A percentile compares a stretch with the other conserved stretches of the same genome.
These are phyloP conservation scores for Calliscelio sp. DNA, from an alignment of 2,888 invertebrate genomes.

Conservation along the genomic window DNA sequence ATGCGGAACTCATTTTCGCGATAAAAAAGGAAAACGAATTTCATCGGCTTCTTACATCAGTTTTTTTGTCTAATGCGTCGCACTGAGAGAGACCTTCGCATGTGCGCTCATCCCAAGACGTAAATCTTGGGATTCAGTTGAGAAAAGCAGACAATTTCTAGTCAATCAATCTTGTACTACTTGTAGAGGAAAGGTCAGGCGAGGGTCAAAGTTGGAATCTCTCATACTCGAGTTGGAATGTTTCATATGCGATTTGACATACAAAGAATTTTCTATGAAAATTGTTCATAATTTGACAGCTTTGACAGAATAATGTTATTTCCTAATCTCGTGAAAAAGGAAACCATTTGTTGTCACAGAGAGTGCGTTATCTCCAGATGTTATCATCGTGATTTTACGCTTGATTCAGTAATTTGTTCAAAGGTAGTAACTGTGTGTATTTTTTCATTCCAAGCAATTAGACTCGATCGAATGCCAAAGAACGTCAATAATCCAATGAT, in stretches of 20 bases:
- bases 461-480: not conserved
- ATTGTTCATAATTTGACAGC: too few species aligned
- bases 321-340: too few species aligned
- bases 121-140: conserved; percentile 29
- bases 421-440: conserved; percentile 15
- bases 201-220: not conserved
- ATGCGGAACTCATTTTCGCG: conserved; percentile 19
- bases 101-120: conserved; percentile 41
- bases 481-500: conserved; percentile 1
- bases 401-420: conserved; percentile 42
- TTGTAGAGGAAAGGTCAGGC: not conserved
- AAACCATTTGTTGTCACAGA: too few species aligned
- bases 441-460: not conserved
- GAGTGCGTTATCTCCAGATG: conserved; percentile 18
- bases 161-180: conserved; percentile 24
- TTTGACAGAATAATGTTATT: too few species aligned
- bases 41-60: not conserved
- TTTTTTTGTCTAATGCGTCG: conserved; percentile 41
- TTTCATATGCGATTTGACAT: too few species aligned
- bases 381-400: conserved; percentile 41
- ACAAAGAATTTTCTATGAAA: too few species aligned
- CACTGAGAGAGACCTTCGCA: conserved; percentile 25
- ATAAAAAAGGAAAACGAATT: conserved; percentile 4
- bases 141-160: conserved; percentile 38
- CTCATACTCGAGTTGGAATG: too few species aligned